phyloP scores from a whole-genome alignment of 2,113 vertebrate genomes.

The Neodontobutis hainanensis region DNA sequence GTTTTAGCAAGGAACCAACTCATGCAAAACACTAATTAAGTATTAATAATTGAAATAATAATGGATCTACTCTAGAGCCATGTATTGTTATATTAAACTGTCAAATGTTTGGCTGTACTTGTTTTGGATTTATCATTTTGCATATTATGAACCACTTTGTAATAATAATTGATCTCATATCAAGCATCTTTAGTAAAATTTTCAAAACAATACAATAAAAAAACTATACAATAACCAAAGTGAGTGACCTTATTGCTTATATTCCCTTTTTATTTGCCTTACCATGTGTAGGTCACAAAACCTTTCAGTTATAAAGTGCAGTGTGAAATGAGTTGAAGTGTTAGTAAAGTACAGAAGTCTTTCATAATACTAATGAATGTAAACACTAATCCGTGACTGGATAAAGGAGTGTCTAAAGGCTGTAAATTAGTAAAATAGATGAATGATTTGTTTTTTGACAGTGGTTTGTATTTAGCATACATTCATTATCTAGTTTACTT shows the following conservation, averaged over 20 bases:
- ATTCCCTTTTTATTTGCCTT: not conserved
- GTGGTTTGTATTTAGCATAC: not conserved
- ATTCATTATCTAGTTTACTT: not conserved
- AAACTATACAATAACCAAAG: too few species aligned
- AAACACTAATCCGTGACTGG: slow-evolving; percentile 17
- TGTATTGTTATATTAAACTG: too few species aligned
- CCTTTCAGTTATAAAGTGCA: not conserved
- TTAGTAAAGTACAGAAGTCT: not conserved
- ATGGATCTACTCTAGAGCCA: too few species aligned
- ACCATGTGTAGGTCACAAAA: not conserved
- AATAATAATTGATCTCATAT: not conserved
- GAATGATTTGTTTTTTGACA: not conserved
- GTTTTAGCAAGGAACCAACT: too few species aligned
- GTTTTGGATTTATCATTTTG: too few species aligned
- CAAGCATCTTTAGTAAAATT: not conserved
- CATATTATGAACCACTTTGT: not conserved
- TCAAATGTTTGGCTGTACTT: too few species aligned
- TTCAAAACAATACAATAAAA: too few species aligned
- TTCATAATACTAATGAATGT: slow-evolving; percentile 16
- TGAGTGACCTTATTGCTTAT: not conserved
- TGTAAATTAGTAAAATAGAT: not conserved
- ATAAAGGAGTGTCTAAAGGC: slow-evolving; percentile 1
- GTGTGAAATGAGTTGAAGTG: not conserved
- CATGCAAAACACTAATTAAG: too few species aligned
- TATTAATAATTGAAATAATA: too few species aligned